Evolutionary conservation across 2,797 vertebrate species (phyloP), one percentile per base, ranked within the genome.

Genomic region (Sparus aurata): DNA sequence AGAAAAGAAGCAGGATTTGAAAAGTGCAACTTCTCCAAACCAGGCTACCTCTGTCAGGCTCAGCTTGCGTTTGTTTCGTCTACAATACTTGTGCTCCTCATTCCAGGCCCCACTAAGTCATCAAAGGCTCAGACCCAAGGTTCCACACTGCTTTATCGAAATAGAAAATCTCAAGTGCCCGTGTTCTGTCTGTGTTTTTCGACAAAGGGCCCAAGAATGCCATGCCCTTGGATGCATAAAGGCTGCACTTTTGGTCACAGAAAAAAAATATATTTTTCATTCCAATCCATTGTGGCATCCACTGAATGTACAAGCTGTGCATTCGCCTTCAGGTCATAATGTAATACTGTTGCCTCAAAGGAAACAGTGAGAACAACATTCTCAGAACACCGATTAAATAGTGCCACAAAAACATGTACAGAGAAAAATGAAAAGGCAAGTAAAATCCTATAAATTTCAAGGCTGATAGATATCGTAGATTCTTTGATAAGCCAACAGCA

Each of bases 141-240:
- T 90, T 88, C 70, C 69, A 77, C 27, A 45, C 25, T 45, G 73
- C 74, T 85, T 89, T 68, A 86, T 79, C 64, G 9, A 77, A 91
- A 84, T 50, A 84, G 61, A 83, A 83, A 88, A 78, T 79, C 68
- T 89, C 64, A 86, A 89, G 89, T 90, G 85, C 53, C 61, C 53
- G 18, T 82, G 75, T 79, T 85, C 82, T 75, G 47, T 62, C 65
- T 84, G 69, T 68, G 76, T 74, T 90, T 22, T 74, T 22, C 41
- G n/a, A 71, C 58, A 83, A 38, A 46, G 86, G 84, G 70, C 85
- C 63, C 78, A 88, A 92, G 86, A 95, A 94, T 91, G 87, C 79
- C 85, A 84, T 93, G 94, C 88, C 95, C 93, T 95, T 95, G 94
- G 91, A 90, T 70, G 65, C 76, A 94, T 88, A 94, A 94, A 91